phyloP scores from a whole-genome alignment of 2,797 vertebrate genomes.

The Micropoecilia bifurca region DNA sequence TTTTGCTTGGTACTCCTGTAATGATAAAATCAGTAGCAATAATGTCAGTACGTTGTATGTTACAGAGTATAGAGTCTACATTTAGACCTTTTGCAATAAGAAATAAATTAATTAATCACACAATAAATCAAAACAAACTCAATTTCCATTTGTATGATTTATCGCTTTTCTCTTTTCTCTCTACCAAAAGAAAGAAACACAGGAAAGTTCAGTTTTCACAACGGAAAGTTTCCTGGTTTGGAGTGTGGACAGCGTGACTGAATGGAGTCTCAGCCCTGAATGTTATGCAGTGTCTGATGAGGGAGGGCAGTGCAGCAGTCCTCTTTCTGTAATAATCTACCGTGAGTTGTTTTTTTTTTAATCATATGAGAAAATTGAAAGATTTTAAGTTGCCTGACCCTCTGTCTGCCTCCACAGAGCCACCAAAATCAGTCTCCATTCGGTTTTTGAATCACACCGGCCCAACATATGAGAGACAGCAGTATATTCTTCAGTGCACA shows the following conservation, averaged over 20 bases:
- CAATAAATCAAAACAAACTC: no score
- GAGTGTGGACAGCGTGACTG: constrained; percentile 48
- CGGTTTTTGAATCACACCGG: constrained; percentile 39
- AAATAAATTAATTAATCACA: no score
- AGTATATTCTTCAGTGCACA: constrained; percentile 61
- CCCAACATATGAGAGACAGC: constrained; percentile 25
- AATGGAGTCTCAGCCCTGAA: constrained; percentile 42
- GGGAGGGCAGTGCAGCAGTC: constrained; percentile 6
- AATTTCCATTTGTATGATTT: no score
- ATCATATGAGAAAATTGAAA: background rate
- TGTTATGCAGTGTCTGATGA: constrained; percentile 33
- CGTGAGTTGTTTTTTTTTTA: constrained; percentile 59
- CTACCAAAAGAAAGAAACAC: no score
- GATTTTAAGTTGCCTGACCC: background rate
- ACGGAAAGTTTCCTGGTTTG: constrained; percentile 23
- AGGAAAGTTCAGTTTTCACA: fast-evolving
- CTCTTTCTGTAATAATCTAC: constrained; percentile 53
- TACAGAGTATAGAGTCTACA: no score
- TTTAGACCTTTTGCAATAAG: no score
- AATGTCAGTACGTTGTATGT: no score
- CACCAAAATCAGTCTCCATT: constrained; percentile 63
- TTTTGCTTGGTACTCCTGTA: no score
- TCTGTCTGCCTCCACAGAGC: constrained; percentile 50
- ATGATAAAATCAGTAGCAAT: no score
- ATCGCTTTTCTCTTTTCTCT: no score